Percentiles rank a stretch among this genome's conserved stretches.
Evolutionary conservation across 2,888 invertebrate species (phyloP).

Genomic region (Sycophila texana): DNA sequence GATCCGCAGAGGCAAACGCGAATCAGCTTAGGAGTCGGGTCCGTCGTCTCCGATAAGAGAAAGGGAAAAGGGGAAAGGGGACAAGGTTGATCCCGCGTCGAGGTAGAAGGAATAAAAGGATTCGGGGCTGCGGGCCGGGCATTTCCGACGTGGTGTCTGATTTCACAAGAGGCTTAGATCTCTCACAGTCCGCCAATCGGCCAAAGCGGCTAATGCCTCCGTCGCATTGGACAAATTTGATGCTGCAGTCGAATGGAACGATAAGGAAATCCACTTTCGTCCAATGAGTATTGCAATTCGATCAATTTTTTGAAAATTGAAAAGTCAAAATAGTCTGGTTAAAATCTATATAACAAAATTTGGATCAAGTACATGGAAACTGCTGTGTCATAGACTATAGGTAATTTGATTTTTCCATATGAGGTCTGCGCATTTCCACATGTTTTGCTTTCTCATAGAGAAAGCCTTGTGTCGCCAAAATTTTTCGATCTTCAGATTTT

Average conservation of each 20-base stretch:
- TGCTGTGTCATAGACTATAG: constrained; percentile 14
- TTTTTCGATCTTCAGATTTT: too few species aligned
- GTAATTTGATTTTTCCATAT: constrained; percentile 26
- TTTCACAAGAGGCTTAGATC: not conserved
- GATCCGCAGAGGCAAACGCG: not conserved
- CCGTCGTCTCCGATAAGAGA: constrained; percentile 1
- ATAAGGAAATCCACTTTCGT: not conserved
- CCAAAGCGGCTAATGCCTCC: too few species aligned
- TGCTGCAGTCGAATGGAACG: too few species aligned
- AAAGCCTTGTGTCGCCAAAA: too few species aligned
- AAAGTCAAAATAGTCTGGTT: not conserved
- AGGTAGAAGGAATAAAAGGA: constrained; percentile 23
- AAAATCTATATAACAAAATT: not conserved
- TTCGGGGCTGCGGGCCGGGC: not conserved
- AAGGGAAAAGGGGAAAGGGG: not conserved
- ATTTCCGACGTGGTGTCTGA: constrained; percentile 3
- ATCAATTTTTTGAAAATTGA: not conserved
- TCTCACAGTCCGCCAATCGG: not conserved
- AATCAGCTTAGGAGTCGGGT: constrained; percentile 2
- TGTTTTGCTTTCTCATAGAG: too few species aligned
- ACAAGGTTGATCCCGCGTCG: not conserved
- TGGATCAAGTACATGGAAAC: too few species aligned
- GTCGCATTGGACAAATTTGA: too few species aligned
- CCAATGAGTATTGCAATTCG: not conserved
- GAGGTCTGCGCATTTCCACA: too few species aligned